Evolutionary conservation across 1,140 invertebrate species (phyloP), one percentile per base, ranked within the genome.

Genomic region (Charaxes varanes): DNA sequence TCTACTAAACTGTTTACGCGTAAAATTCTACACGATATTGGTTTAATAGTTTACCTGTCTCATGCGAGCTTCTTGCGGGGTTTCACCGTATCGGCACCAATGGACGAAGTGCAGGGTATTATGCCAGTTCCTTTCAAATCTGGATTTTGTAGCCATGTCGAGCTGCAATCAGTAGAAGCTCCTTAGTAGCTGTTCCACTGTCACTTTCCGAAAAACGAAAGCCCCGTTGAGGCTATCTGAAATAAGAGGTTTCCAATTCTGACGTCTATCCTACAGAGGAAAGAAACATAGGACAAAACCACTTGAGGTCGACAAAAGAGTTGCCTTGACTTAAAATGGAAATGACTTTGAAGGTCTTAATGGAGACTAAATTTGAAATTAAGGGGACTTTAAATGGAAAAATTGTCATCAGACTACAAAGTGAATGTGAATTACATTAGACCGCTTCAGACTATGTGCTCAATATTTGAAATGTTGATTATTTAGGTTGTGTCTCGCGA

Each of bases 51-150:
- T 74, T 86, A 90, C 88, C 85, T 89, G 88, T 86, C 87, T 85
- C 72, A 87, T 87, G 46, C 88, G 85, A 66, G 86, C 85, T 66
- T 88, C 87, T 61, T 88, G 86, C 58, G 87, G 86, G 34, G 87
- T 87, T 69, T 87, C 87, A 28, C 88, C 88, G 46, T 90, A 90
- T 27, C 89, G 84, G 77, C 88, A 89, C 87, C 87, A 90, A 64
- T 89, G 88, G 30, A 88, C 88, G 74, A 90, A 90, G 74, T 90
- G 89, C 66, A 90, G 85, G 35, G 86, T 88, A 73, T 89, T 90
- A 62, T 90, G 88, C 88, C 89, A 90, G 65, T 87, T 87, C 44
- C 83, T 77, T 71, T 86, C 86, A 62, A 86, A 85, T 51, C 84
- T 77, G 62, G 82, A 85, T 53, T 84, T 85, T 36, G 79, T 83